Evolutionary conservation across 2,888 invertebrate species (phyloP).

Genomic region (Acholoe squamosa): DNA sequence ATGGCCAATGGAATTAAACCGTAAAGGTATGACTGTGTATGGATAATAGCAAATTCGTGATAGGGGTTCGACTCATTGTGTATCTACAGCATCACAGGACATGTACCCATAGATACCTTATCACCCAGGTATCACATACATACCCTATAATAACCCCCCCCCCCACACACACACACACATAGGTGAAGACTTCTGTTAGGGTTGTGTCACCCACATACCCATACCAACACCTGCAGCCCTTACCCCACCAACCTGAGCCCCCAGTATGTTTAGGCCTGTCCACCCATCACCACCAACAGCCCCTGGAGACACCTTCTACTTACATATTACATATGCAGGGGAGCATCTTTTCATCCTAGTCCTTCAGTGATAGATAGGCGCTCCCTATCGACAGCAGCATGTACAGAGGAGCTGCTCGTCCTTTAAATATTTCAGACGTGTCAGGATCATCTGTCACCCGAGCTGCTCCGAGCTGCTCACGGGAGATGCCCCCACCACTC

Average conservation of each 20-base stretch:
- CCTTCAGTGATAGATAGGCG: constrained; percentile 37
- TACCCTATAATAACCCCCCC: background rate
- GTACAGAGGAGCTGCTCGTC: background rate
- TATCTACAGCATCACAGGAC: too few species aligned
- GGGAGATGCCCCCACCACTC: background rate
- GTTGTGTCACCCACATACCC: background rate
- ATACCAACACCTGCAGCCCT: background rate
- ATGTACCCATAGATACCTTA: too few species aligned
- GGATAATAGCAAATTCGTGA: too few species aligned
- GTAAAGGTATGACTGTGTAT: too few species aligned
- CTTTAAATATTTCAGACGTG: constrained; percentile 40
- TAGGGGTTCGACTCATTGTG: too few species aligned
- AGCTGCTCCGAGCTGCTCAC: background rate
- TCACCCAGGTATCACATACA: background rate
- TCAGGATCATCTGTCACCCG: constrained; percentile 39
- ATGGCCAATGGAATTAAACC: too few species aligned
- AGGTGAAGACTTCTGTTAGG: background rate
- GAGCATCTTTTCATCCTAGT: constrained; percentile 23
- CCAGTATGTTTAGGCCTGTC: background rate
- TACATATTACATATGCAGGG: constrained; percentile 10
- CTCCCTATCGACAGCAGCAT: constrained; percentile 48
- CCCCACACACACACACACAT: background rate
- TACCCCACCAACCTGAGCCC: background rate
- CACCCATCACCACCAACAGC: background rate
- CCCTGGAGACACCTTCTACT: background rate